A percentile compares a stretch with the other conserved stretches of the same genome.
phyloP scores from a whole-genome alignment of 2,113 vertebrate species.

The Mustelus asterias region DNA sequence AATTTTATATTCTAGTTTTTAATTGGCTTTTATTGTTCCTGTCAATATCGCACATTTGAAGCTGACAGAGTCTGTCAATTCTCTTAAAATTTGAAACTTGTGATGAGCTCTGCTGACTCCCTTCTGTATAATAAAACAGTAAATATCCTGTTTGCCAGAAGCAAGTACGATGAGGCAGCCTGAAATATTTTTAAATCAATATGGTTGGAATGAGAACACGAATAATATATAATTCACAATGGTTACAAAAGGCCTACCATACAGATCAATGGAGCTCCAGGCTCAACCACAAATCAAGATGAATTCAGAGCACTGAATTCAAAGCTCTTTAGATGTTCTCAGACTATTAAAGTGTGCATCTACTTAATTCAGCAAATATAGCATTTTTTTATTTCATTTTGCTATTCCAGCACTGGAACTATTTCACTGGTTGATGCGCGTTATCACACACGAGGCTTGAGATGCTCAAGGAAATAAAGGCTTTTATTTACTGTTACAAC shows the following conservation, averaged over 20 bases:
- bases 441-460: no score
- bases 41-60: neutral
- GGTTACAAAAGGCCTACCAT: neutral
- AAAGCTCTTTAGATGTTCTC: neutral
- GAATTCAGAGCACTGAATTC: neutral
- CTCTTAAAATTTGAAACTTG: neutral
- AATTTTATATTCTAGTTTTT: neutral
- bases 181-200: neutral
- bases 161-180: neutral
- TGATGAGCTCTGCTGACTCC: neutral
- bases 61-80: neutral
- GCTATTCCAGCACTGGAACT: neutral
- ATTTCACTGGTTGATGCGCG: neutral
- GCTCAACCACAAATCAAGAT: neutral
- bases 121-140: neutral
- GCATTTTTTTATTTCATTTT: neutral
- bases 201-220: neutral
- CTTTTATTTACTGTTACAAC: no score
- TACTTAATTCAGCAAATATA: neutral
- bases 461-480: no score
- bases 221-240: constrained; percentile 24
- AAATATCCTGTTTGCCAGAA: neutral
- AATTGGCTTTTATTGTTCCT: neutral
- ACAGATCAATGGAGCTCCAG: neutral
- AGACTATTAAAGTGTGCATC: neutral